These are phyloP conservation scores for Prionace glauca DNA, from an alignment of 2,797 vertebrate species.

Conservation along the genomic window DNA sequence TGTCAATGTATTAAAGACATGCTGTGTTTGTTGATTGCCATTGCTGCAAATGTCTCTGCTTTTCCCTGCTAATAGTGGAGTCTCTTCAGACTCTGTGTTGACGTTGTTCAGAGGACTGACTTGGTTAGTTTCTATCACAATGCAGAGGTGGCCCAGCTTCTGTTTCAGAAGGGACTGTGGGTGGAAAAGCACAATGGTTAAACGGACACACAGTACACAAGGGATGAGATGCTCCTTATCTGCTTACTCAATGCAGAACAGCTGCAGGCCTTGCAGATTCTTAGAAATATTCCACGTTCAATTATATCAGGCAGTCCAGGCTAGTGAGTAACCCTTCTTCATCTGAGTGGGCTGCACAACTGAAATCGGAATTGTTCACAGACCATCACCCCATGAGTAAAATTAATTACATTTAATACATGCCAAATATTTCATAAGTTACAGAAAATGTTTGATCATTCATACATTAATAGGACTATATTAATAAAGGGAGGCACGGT, in stretches of 20 bases:
- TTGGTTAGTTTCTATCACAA: not conserved
- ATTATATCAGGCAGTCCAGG: not conserved
- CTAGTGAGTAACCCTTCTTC: too few relatives aligned
- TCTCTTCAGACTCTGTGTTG: not conserved
- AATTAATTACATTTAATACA: too few relatives aligned
- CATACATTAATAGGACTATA: too few relatives aligned
- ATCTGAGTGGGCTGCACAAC: too few relatives aligned
- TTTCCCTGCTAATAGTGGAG: not conserved
- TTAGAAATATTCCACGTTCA: not conserved
- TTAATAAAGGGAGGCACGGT: too few relatives aligned
- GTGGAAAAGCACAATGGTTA: not conserved
- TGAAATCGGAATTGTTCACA: too few relatives aligned
- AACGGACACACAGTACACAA: not conserved
- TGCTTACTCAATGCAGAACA: not conserved
- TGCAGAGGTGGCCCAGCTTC: constrained; percentile 8
- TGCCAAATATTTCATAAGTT: too few relatives aligned
- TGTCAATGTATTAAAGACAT: not conserved
- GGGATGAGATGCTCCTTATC: not conserved
- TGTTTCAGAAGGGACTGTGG: not conserved
- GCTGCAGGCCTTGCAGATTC: not conserved
- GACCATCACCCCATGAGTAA: too few relatives aligned
- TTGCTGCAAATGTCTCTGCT: not conserved
- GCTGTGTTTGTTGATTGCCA: not conserved
- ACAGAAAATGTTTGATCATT: too few relatives aligned
- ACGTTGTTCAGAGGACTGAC: not conserved